phyloP scores from a whole-genome alignment of 64 coral and sea anemone species.

The Actinia tenebrosa region DNA sequence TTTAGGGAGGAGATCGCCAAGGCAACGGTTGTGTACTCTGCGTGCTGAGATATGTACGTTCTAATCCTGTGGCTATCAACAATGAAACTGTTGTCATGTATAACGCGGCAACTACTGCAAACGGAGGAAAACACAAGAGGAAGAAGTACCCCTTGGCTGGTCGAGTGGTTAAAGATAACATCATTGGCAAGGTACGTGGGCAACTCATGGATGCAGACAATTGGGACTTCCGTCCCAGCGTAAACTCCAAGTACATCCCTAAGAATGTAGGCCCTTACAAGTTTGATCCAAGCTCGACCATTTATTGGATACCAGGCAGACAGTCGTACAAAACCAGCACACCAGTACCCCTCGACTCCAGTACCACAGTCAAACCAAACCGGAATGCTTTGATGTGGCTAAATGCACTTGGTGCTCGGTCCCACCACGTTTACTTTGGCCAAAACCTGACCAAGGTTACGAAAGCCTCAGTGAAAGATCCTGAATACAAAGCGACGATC shows the following conservation, averaged over 20 bases:
- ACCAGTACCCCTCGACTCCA: constrained; percentile 31
- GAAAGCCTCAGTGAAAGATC: background rate
- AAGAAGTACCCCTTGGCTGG: constrained; percentile 27
- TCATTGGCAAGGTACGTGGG: constrained; percentile 21
- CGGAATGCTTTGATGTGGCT: constrained; percentile 74
- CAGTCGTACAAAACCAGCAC: constrained; percentile 49
- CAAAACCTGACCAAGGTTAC: constrained; percentile 21
- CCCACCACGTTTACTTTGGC: constrained; percentile 54
- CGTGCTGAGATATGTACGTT: constrained; percentile 24
- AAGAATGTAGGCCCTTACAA: constrained; percentile 31
- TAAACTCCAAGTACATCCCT: constrained; percentile 9
- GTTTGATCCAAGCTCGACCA: background rate
- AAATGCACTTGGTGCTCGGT: constrained; percentile 23
- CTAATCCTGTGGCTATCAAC: constrained; percentile 48
- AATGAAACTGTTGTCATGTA: constrained; percentile 17
- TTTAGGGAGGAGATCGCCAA: constrained; percentile 26
- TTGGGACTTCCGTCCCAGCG: constrained; percentile 35
- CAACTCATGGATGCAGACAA: constrained; percentile 49
- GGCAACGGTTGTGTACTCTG: constrained; percentile 30
- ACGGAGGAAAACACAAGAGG: constrained; percentile 20
- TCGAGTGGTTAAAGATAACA: constrained; percentile 12
- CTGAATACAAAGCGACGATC: constrained; percentile 29
- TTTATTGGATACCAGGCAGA: constrained; percentile 50
- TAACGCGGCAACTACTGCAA: constrained; percentile 42
- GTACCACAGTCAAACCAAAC: constrained; percentile 9